phyloP scores from a whole-genome alignment of 1,140 invertebrate genomes.

The Eupristina koningsbergeri region DNA sequence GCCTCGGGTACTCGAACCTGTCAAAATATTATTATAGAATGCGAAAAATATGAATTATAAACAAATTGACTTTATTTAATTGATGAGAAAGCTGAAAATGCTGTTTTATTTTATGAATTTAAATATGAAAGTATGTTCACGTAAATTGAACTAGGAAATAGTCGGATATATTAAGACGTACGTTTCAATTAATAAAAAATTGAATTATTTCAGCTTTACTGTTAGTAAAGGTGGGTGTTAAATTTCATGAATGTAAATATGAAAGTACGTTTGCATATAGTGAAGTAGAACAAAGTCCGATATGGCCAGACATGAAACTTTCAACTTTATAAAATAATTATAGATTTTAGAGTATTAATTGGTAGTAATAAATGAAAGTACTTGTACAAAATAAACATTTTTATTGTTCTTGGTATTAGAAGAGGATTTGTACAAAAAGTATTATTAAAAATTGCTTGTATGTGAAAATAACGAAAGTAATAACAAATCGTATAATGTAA shows the following conservation, averaged over 20 bases:
- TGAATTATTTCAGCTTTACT: not conserved
- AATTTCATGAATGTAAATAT: slow-evolving; percentile 9
- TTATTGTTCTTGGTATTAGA: not conserved
- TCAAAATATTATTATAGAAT: slow-evolving; percentile 5
- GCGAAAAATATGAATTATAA: slow-evolving; percentile 6
- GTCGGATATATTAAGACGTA: not conserved
- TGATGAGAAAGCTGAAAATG: slow-evolving; percentile 6
- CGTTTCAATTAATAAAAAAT: slow-evolving; percentile 11
- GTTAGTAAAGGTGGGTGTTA: not conserved
- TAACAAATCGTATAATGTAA: too few species aligned
- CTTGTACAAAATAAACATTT: too few species aligned
- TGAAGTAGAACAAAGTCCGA: slow-evolving; percentile 6
- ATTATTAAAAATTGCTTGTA: not conserved
- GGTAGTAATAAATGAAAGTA: not conserved
- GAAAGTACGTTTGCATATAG: not conserved
- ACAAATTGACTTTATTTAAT: not conserved
- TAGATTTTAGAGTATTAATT: not conserved
- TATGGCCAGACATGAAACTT: slow-evolving; percentile 10
- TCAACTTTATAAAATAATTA: not conserved
- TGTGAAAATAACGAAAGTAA: not conserved
- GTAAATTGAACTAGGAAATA: not conserved
- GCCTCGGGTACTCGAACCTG: not conserved
- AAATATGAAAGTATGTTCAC: slow-evolving; percentile 3
- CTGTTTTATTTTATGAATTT: slow-evolving; percentile 13
- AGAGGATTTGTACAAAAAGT: not conserved